A percentile compares a stretch with the other conserved stretches of the same genome.
Evolutionary conservation across 2,888 invertebrate genomes (phyloP).

Genomic region (Eristalis intricaria): DNA sequence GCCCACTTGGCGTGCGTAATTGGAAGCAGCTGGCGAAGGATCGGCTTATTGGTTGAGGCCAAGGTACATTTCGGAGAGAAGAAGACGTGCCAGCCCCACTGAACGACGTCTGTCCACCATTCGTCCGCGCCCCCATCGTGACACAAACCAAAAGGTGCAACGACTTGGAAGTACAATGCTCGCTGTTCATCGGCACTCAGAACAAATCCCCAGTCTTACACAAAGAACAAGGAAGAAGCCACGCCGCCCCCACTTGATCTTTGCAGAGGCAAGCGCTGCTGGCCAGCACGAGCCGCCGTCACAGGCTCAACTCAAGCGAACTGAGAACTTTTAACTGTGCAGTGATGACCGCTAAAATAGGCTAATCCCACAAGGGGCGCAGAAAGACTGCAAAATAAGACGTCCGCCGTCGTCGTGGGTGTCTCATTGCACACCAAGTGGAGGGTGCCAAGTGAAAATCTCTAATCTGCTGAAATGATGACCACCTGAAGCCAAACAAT

Average conservation of each 20-base stretch:
- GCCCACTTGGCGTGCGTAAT: too few species aligned
- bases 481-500: conserved; percentile 67
- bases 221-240: conserved; percentile 37
- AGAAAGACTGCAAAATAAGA: background rate
- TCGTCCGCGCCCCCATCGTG: background rate
- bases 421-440: background rate
- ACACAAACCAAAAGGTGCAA: conserved; percentile 15
- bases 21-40: too few species aligned
- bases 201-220: conserved; percentile 27
- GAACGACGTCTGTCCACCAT: background rate
- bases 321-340: conserved; percentile 19
- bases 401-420: background rate
- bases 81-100: too few species aligned
- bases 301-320: conserved; percentile 22
- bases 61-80: too few species aligned
- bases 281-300: background rate
- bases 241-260: conserved; percentile 53
- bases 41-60: too few species aligned
- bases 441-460: background rate
- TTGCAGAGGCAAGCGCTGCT: background rate
- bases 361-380: background rate
- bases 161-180: conserved; percentile 1
- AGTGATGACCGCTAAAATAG: conserved; percentile 10
- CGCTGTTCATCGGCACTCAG: background rate
- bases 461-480: conserved; percentile 23